Base-by-base conservation (phyloP, 2,113 vertebrate species). In the Nanorana parkeri region DNA sequence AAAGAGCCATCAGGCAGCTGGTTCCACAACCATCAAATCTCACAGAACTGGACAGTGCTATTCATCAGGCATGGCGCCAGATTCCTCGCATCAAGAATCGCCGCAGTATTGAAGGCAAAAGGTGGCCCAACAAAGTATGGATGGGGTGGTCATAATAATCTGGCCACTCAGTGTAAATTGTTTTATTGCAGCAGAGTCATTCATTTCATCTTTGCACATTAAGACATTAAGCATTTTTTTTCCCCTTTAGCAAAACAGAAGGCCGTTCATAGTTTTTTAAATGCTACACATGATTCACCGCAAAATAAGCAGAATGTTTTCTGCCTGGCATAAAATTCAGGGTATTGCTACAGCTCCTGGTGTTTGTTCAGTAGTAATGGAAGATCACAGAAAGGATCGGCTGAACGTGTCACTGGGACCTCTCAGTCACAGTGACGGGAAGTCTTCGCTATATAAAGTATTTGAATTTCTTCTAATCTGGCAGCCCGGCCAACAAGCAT, bases 331-430 rank as follows among this genome's bases (percentile, higher is more conserved):
- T 74, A 36, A 58, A 7, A 74, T 20, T 36, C 21, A n/a, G 54
- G 29, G 28, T 32, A 54, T 32, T 23, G 19, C 55, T 74, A 1
- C 19, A 36, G 71, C 71, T 32, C 55, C 55, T 74, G 54, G 29
- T 20, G 54, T 21, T 74, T 74, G 52, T 28, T 68, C 54, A 54
- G 16, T 36, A 60, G 55, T 60, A 60, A 32, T 60, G 71, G 28
- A 74, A 74, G 69, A 73, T 73, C 24, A 73, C 24, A 73, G 69
- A 7, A 55, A 56, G 71, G 71, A 74, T 74, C 54, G 58, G 58
- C 54, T 36, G 71, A 74, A 74, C 54, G 54, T 60, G 71, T 73
- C 69, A 60, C 28, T 74, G 71, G 54, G 32, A 54, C 17, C 23
- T 74, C 17, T 29, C 55, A 60, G 54, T 74, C 71, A 74, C 71